Percentiles rank a stretch among this genome's conserved stretches.
Evolutionary conservation across 1,140 invertebrate species (phyloP).

Genomic region (Conopomorpha cramerella): DNA sequence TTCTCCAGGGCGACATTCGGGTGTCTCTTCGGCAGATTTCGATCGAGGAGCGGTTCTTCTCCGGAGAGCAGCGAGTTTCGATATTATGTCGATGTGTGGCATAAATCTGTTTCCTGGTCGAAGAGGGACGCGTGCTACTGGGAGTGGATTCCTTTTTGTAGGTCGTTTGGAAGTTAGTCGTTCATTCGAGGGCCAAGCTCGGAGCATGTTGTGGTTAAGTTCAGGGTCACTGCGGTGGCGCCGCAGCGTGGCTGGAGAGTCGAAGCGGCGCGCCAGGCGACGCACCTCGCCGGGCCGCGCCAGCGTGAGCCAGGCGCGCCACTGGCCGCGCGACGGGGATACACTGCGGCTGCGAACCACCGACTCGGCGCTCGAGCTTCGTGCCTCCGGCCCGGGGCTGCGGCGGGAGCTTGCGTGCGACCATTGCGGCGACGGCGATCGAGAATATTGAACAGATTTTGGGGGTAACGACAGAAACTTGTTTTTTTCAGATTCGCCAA

Average conservation of each 20-base stretch:
- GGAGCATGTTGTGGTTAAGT: conserved; percentile 63
- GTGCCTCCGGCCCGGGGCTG: conserved; percentile 48
- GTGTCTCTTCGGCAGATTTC: conserved; percentile 38
- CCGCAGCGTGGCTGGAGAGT: conserved; percentile 62
- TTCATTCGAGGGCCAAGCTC: conserved; percentile 40
- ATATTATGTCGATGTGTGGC: conserved; percentile 88
- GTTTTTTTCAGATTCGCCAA: conserved; percentile 69
- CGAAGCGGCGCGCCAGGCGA: conserved; percentile 74
- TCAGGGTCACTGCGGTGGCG: conserved; percentile 78
- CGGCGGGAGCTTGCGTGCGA: conserved; percentile 35
- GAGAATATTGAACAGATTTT: conserved; percentile 34
- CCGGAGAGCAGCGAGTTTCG: conserved; percentile 76
- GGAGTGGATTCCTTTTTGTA: conserved; percentile 61
- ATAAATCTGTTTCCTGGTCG: conserved; percentile 74
- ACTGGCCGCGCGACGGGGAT: conserved; percentile 71
- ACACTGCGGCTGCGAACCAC: conserved; percentile 67
- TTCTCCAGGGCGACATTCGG: conserved; percentile 66
- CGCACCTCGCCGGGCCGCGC: conserved; percentile 76
- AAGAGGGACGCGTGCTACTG: conserved; percentile 67
- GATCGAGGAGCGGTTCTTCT: conserved; percentile 43
- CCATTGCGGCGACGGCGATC: conserved; percentile 43
- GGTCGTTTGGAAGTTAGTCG: conserved; percentile 40
- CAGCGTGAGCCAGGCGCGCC: conserved; percentile 70
- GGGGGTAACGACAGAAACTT: conserved; percentile 45
- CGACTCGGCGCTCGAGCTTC: conserved; percentile 67